Base-by-base conservation (phyloP, 2,888 invertebrate genomes). In the Morinoia aosen region DNA sequence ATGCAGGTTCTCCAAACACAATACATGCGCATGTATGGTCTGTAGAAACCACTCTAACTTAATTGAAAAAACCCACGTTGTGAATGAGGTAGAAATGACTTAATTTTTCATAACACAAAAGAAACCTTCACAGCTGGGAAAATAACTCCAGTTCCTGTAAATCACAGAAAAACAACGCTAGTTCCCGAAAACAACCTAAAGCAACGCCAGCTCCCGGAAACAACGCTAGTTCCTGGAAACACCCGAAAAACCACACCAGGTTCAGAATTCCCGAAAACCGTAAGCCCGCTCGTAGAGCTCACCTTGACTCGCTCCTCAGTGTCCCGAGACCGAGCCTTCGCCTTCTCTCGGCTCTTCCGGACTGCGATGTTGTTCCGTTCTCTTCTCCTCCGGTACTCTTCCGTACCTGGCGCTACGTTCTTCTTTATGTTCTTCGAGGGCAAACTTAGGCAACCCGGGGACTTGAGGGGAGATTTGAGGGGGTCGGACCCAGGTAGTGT, bases 361-460 rank as follows among this genome's bases (percentile, higher is more conserved):
- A 99, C 99, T 4, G 99, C 99, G 97, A 99, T 99, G 97, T 99
- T 99, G 97, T 99, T 99, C 97, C 99, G 98, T 97, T 99, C 99
- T 91, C 99, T 98, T 96, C 99, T 98, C 96, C 99, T 98, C 97
- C 99, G 98, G 97, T 99, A 99, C 97, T 99, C 99, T 97, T 99
- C 99, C 97, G 99, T 99, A 33, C 95, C 95, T 11, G 95, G 96
- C 14, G 64, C 95, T 1, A 95, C 58, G 61, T 96, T 96, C 95
- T 96, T 96, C 91, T 96, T 96, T 90, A 96, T 95, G 93, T 96
- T 96, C 95, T 97, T 96, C 61, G 98, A 98, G 58, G 94, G 58
- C 40, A 95, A 25, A n/a, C 57, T 57, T 61, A 95, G 25, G 91
- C 98, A 97, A 95, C 98, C 98, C 96, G 98, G 98, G 97, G 98